Base-by-base conservation (phyloP, 2,888 invertebrate genomes). In the Pyrrhosoma nymphula region DNA sequence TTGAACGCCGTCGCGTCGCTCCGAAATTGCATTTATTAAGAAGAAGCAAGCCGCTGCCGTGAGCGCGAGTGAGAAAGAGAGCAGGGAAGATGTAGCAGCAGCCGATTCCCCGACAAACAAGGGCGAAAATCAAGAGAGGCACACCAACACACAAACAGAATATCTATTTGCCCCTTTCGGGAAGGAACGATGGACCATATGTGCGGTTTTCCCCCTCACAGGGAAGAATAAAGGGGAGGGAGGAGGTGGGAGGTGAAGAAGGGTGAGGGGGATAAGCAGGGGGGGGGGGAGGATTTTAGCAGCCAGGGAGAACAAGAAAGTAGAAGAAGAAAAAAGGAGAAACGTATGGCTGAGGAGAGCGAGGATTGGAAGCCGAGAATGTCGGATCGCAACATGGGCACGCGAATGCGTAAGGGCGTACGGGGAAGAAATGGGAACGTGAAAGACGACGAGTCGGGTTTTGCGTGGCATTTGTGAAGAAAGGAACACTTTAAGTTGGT, bases 11-110 rank as follows among this genome's bases (percentile, higher is more conserved):
- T 18, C 82, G 69, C 69, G 0, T 60, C 60, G 6, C 20, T 14
- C 60, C 35, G 82, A 82, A 82, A 35, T 69, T 35, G 82, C 82
- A 82, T 82, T 82, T 30, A 82, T 82, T 82, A 30, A 82, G 82
- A 30, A 82, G 82, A 35, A 35, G 82, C 75, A 30, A 82, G n/a
- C 75, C 75, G 75, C 30, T 30, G 30, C 75, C 47, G 75, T 10
- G 30, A 75, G 75, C 4, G 3, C 60, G 60, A 2, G 47, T 4
- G 47, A 47, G 47, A 47, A 47, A 47, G 47, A 47, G 47, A 47
- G 47, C 47, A 47, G 47, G 69, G 69, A 26, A 26, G 69, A 26
- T 69, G 69, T 69, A 69, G 18, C 69, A 82, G 82, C 82, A 82
- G 82, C 82, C 30, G 82, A 82, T 82, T 1, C 75, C 47, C 60